Evolutionary conservation across 2,797 vertebrate species (phyloP).

Genomic region (Acropternis orthonyx): DNA sequence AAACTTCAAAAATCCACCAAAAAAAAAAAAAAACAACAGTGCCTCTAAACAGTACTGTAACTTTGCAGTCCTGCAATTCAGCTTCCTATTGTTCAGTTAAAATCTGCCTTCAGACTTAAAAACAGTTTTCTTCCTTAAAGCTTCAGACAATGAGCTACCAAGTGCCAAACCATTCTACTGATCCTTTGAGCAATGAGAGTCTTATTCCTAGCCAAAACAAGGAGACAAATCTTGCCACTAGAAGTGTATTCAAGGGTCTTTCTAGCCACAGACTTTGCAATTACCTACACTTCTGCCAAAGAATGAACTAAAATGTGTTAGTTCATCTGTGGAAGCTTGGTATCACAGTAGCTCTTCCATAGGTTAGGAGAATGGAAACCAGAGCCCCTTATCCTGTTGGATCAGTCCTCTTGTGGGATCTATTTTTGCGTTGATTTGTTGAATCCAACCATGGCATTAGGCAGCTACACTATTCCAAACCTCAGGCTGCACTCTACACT

Average conservation of each 20-base stretch:
- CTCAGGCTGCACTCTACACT: not conserved
- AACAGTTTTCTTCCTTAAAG: not conserved
- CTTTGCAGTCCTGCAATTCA: not conserved
- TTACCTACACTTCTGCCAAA: not conserved
- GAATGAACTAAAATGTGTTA: not conserved
- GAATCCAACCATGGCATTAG: fast-evolving
- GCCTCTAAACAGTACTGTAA: not conserved
- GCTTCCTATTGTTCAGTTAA: not conserved
- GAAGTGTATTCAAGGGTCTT: not conserved
- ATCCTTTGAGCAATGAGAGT: not conserved
- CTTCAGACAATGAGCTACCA: not conserved
- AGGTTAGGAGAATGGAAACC: not conserved
- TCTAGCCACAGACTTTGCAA: not conserved
- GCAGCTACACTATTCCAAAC: not conserved
- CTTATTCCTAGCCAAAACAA: not conserved
- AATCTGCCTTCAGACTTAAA: not conserved
- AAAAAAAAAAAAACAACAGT: not conserved
- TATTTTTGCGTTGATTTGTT: not conserved
- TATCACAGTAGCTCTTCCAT: fast-evolving
- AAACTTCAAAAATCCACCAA: not conserved
- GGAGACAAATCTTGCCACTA: not conserved
- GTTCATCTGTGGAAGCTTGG: not conserved
- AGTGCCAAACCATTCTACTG: not conserved
- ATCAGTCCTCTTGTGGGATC: not conserved
- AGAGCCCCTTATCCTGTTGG: not conserved